Base-by-base conservation (phyloP, 2,113 vertebrate species). In the Vulpes ferrilata region DNA sequence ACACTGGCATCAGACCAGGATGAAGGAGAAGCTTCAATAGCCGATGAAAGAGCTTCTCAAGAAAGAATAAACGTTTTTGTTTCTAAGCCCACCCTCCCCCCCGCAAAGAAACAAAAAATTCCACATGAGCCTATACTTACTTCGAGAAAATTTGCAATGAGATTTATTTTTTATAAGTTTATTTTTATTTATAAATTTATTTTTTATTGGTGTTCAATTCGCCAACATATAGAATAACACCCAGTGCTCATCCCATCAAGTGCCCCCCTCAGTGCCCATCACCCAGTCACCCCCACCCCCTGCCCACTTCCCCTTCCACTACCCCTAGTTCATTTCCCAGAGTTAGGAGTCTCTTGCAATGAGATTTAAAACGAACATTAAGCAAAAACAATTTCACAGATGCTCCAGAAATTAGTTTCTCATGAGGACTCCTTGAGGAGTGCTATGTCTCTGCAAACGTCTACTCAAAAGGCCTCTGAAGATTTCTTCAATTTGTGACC, bases 61-160 rank as follows among this genome's bases (percentile, higher is more conserved):
- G 69, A 83, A 95, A 78, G 20, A 38, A 67, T 79, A 48, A 64
- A 64, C 60, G 7, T 30, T 38, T 87, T 92, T 84, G 43, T 84
- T 96, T 94, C 69, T 71, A 55, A 92, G n/a, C 15, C 1, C 53
- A 35, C 67, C 55, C 55, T 25, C 32, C 65, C 3, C 3, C 15
- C 32, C 32, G 17, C 17, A 85, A 90, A 35, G 59, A 59, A 10
- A 60, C 53, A 94, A 65, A 59, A 73, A 84, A 79, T 67, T 62
- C 11, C 62, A 64, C 17, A 25, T 93, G 53, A 93, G 65, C n/a
- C 35, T 82, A 74, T 20, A 67, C 43, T 76, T 84, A 53, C 69
- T 84, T 93, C 55, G 76, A 88, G 43, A 87, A 94, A 82, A 25
- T 87, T n/a, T 93, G 73, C 95, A 90, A 22, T 48, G 12, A 94